A percentile compares a stretch with the other conserved stretches of the same genome.
phyloP scores from a whole-genome alignment of 2,888 invertebrate species.

The Drosophila histrio region DNA sequence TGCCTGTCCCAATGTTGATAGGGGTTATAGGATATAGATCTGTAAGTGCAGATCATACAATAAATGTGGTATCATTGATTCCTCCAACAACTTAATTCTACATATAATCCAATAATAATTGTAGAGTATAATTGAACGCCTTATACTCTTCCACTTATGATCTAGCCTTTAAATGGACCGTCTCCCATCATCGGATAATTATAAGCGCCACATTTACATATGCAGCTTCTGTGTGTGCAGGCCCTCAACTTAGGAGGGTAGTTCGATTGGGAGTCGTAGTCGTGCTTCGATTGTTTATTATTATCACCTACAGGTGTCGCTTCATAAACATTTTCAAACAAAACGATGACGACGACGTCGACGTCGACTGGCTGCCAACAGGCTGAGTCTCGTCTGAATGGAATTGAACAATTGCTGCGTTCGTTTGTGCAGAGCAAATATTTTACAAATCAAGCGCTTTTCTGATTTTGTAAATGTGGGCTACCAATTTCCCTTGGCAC shows the following conservation, averaged over 20 bases:
- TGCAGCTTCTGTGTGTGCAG: conserved; percentile 23
- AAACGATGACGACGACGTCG: conserved; percentile 36
- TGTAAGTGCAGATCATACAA: too few relatives aligned
- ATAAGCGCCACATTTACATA: conserved; percentile 5
- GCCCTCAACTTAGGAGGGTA: conserved; percentile 16
- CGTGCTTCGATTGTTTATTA: conserved; percentile 77
- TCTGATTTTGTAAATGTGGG: conserved; percentile 80
- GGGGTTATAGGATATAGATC: too few relatives aligned
- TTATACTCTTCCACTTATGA: not conserved
- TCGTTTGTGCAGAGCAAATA: conserved; percentile 78
- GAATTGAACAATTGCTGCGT: conserved; percentile 77
- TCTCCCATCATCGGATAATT: conserved; percentile 9
- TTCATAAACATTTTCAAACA: conserved; percentile 78
- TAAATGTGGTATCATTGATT: not conserved
- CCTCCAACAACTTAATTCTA: not conserved
- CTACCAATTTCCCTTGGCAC: conserved; percentile 76
- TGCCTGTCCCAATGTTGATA: too few relatives aligned
- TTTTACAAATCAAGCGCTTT: conserved; percentile 80
- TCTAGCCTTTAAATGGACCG: not conserved
- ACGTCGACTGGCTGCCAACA: conserved; percentile 29
- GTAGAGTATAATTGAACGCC: not conserved
- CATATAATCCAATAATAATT: not conserved
- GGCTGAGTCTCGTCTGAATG: conserved; percentile 49
- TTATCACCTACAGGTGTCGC: conserved; percentile 80
- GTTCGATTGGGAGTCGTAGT: conserved; percentile 68